phyloP scores from a whole-genome alignment of 1,140 invertebrate species.

The Olivierus martensii region DNA sequence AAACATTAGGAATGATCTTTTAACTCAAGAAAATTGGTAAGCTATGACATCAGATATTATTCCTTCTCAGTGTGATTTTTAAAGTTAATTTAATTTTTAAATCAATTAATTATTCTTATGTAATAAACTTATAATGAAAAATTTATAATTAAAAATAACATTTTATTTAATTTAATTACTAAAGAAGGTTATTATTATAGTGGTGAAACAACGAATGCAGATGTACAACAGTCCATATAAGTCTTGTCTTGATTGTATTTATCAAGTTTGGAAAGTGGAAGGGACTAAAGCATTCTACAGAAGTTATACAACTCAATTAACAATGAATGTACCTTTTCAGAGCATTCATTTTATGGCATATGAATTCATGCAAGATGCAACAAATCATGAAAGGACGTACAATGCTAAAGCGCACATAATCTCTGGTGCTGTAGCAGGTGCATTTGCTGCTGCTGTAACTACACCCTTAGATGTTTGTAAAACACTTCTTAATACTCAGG shows the following conservation, averaged over 20 bases:
- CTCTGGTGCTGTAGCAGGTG: slow-evolving; percentile 82
- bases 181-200: slow-evolving; percentile 48
- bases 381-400: slow-evolving; percentile 71
- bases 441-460: slow-evolving; percentile 81
- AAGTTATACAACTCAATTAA: slow-evolving; percentile 87
- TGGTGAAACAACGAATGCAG: slow-evolving; percentile 96
- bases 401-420: slow-evolving; percentile 76
- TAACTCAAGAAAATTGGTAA: too few relatives aligned
- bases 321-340: slow-evolving; percentile 98
- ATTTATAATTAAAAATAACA: too few relatives aligned
- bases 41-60: too few relatives aligned
- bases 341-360: slow-evolving; percentile 91
- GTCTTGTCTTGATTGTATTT: slow-evolving; percentile 62
- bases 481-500: slow-evolving; percentile 91
- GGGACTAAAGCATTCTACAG: slow-evolving; percentile 90
- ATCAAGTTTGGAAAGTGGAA: slow-evolving; percentile 61
- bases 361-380: slow-evolving; percentile 68
- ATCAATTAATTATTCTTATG: too few relatives aligned
- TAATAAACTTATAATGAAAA: too few relatives aligned
- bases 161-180: too few relatives aligned
- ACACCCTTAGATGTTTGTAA: slow-evolving; percentile 99
- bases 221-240: slow-evolving; percentile 92
- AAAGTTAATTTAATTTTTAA: too few relatives aligned
- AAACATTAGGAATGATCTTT: too few relatives aligned
- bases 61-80: too few relatives aligned